phyloP scores from a whole-genome alignment of 2,797 vertebrate genomes.

The Peromyscus attwateri region DNA sequence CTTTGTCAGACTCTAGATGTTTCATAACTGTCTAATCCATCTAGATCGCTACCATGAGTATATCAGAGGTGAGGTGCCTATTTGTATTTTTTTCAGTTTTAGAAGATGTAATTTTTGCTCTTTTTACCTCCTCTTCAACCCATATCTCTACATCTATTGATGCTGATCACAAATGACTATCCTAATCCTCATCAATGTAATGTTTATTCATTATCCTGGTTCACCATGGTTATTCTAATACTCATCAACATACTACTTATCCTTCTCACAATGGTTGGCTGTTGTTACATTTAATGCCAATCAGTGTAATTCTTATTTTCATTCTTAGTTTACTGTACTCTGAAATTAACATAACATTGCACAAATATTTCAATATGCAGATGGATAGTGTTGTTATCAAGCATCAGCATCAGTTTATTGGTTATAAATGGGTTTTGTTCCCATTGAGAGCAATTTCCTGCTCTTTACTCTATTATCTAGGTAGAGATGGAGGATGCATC shows the following conservation, averaged over 20 bases:
- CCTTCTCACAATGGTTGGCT: background rate
- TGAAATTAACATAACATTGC: slow-evolving; percentile 44
- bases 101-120: slow-evolving; percentile 59
- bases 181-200: background rate
- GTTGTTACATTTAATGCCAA: background rate
- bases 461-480: slow-evolving; percentile 73
- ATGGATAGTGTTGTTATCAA: slow-evolving; percentile 68
- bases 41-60: background rate
- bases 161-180: background rate
- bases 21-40: slow-evolving; percentile 39
- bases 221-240: background rate
- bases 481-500: slow-evolving; percentile 64
- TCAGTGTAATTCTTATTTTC: background rate
- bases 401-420: slow-evolving; percentile 70
- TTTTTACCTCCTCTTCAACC: slow-evolving; percentile 47
- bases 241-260: background rate
- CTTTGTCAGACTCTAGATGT: slow-evolving; percentile 44
- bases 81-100: slow-evolving; percentile 56
- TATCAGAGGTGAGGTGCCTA: slow-evolving; percentile 35
- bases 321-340: slow-evolving; percentile 22
- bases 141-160: slow-evolving; percentile 50
- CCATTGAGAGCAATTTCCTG: slow-evolving; percentile 73
- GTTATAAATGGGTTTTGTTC: slow-evolving; percentile 77
- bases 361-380: slow-evolving; percentile 63
- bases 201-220: background rate